Evolutionary conservation across 2,888 invertebrate species (phyloP).

Genomic region (Dichetophora obliterata): DNA sequence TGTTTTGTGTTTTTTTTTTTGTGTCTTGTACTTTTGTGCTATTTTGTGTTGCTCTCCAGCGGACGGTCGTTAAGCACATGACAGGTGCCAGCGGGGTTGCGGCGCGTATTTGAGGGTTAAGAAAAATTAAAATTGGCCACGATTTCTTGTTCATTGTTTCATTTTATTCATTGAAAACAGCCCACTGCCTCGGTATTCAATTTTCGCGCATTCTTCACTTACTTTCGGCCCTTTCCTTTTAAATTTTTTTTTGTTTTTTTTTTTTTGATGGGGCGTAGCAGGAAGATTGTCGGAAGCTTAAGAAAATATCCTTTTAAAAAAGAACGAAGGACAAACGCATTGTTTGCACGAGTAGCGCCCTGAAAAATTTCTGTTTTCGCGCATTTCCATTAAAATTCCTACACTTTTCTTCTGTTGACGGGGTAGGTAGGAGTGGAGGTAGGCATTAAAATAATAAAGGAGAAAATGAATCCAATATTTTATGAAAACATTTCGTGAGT

Average conservation of each 20-base stretch:
- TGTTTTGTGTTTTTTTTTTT: neutral
- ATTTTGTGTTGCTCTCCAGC: slow-evolving; percentile 6
- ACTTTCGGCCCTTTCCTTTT: neutral
- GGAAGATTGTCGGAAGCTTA: slow-evolving; percentile 38
- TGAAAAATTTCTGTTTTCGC: slow-evolving; percentile 52
- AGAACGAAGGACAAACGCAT: slow-evolving; percentile 13
- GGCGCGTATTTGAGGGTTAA: slow-evolving; percentile 42
- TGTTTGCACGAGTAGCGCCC: neutral
- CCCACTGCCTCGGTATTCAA: neutral
- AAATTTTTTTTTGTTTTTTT: neutral
- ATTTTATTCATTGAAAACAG: slow-evolving; percentile 57
- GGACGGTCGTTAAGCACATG: slow-evolving; percentile 5
- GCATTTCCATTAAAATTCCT: slow-evolving; percentile 67
- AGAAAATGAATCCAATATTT: slow-evolving; percentile 66
- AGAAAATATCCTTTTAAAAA: slow-evolving; percentile 37
- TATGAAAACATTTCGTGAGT: slow-evolving; percentile 51
- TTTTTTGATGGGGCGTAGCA: neutral
- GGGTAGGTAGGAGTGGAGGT: neutral
- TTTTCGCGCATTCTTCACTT: slow-evolving; percentile 33
- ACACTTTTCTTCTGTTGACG: slow-evolving; percentile 47
- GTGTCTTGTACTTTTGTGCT: neutral
- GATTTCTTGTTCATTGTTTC: slow-evolving; percentile 68
- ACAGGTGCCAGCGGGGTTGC: slow-evolving; percentile 7
- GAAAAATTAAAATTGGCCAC: slow-evolving; percentile 69
- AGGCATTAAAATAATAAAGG: slow-evolving; percentile 59